A percentile compares a stretch with the other conserved stretches of the same genome.
These are phyloP conservation scores for Stigmatopora argus DNA, from an alignment of 2,113 vertebrate genomes.

Conservation along the genomic window DNA sequence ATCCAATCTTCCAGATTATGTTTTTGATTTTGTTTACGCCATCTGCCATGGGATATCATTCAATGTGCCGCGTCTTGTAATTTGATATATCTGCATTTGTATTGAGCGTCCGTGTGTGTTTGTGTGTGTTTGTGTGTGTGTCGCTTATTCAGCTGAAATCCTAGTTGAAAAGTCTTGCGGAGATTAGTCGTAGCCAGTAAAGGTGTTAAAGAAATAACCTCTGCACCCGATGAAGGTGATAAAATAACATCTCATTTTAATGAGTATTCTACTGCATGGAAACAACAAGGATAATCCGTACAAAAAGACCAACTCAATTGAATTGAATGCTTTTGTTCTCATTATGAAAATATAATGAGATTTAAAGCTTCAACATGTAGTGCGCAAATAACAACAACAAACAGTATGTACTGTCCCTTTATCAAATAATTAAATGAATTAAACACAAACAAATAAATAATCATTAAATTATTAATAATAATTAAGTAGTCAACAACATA, in stretches of 20 bases:
- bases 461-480: too few species aligned
- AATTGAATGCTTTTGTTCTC: too few species aligned
- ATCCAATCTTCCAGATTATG: conserved; percentile 61
- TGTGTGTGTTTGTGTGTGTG: background rate
- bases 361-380: too few species aligned
- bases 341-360: too few species aligned
- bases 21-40: conserved; percentile 59
- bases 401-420: too few species aligned
- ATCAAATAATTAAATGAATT: too few species aligned
- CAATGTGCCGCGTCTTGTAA: conserved; percentile 59
- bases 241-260: background rate
- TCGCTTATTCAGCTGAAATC: background rate
- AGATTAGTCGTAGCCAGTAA: background rate
- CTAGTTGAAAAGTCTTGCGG: conserved; percentile 2
- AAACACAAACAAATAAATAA: too few species aligned
- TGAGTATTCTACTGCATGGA: background rate
- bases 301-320: background rate
- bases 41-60: conserved; percentile 66
- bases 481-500: too few species aligned
- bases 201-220: background rate
- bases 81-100: conserved; percentile 41
- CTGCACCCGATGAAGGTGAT: conserved; percentile 9
- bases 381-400: too few species aligned
- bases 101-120: background rate
- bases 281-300: background rate